Evolutionary conservation across 30 jellyfish, hydroid and myxozoan genomes (phyloP), one percentile per base, ranked within the genome.

Genomic region (Aurelia sp.): DNA sequence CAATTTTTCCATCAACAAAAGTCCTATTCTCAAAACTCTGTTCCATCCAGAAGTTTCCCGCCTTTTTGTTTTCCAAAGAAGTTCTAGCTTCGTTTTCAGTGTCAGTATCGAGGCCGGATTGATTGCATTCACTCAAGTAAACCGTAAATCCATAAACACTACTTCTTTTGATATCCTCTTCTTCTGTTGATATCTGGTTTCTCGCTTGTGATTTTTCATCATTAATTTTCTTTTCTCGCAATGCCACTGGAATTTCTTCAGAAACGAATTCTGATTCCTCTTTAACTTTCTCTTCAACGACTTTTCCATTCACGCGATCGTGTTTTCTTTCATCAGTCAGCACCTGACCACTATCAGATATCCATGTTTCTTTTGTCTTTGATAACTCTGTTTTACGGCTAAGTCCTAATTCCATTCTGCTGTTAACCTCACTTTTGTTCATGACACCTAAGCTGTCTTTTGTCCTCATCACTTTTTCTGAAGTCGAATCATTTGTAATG

Each of bases 131-230:
- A 78, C 88, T 84, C 30, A 84, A 47, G 55, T 72, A 52, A 27
- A 84, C 88, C 13, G 88, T 40, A 47, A 84, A 74, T 17, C 93
- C 93, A 51, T 84, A 84, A 33, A 63, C 74, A 35, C 93, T 84
- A 8, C 65, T 84, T 62, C 93, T 60, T 47, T 84, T 72, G 8
- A 48, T 50, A 38, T 73, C 88, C 38, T 72, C 79, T 44, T 78
- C 72, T 20, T 40, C 62, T 24, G 75, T 10, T 38, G 68, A 3
- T 13, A 77, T 20, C 20, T 21, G 20, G 52, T 73, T 24, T 17
- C 52, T 35, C 53, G 64, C 64, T n/a, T 44, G 55, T 44, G 55
- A 44, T 44, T 61, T 61, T 21, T 67, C 50, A n/a, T n/a, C 53
- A 61, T 20, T 67, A 67, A 30, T 47, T 20, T 20, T 47, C 44